Percentiles rank a stretch among this genome's conserved stretches.
These are phyloP conservation scores for Spicauda simplicius DNA, from an alignment of 2,888 invertebrate species.

Conservation along the genomic window DNA sequence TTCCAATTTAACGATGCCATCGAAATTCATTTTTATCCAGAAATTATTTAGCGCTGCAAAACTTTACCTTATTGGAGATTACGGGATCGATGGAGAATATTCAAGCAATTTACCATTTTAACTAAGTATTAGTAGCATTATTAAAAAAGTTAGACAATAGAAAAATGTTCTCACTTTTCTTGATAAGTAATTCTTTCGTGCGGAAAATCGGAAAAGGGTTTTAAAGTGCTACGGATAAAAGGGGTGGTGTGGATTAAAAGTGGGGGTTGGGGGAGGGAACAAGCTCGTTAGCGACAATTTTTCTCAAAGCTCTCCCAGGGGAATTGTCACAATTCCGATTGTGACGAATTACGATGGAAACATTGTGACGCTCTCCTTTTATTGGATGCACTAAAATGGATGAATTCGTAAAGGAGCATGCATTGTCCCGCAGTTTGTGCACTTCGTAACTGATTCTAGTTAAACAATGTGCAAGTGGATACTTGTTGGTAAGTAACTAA, in stretches of 20 bases:
- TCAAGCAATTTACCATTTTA: constrained; percentile 35
- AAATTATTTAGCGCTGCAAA: constrained; percentile 12
- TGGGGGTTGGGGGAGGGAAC: constrained; percentile 54
- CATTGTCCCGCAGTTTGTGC: background rate
- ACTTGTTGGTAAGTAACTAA: no score
- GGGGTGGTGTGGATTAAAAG: constrained; percentile 71
- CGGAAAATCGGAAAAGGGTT: constrained; percentile 81
- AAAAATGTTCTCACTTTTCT: constrained; percentile 67
- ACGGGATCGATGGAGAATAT: constrained; percentile 24
- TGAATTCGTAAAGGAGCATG: background rate
- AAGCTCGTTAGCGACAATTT: constrained; percentile 83
- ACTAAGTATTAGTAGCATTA: constrained; percentile 44
- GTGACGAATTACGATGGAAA: constrained; percentile 78
- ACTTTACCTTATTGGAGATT: constrained; percentile 12
- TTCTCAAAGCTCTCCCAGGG: constrained; percentile 79
- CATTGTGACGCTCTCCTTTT: constrained; percentile 63
- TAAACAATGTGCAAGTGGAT: no score
- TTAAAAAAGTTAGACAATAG: constrained; percentile 67
- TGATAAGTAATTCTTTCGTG: constrained; percentile 68
- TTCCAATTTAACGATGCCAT: constrained; percentile 9
- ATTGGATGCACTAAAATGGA: constrained; percentile 52
- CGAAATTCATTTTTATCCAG: constrained; percentile 20
- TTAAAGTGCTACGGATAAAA: constrained; percentile 73
- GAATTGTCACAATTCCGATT: constrained; percentile 82
- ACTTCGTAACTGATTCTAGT: no score